Base-by-base conservation (phyloP, 1,140 invertebrate genomes). In the Aphaenogaster floridana region DNA sequence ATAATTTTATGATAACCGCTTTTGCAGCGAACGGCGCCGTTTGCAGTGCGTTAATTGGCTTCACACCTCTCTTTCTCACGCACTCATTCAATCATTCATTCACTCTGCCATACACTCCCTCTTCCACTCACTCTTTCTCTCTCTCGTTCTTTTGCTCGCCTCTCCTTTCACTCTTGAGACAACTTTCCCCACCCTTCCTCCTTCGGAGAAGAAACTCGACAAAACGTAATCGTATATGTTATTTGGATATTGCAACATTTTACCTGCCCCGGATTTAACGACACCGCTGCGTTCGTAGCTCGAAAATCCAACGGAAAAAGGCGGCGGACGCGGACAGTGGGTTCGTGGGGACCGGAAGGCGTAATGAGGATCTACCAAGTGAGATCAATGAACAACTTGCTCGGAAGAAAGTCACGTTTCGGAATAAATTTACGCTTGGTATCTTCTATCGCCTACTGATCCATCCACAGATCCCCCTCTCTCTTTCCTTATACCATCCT, bases 171-270 rank as follows among this genome's bases (percentile, higher is more conserved):
- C 86, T 91, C 88, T 87, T 78, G 28, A 78, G 59, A 83, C 77
- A 77, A 86, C 84, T 91, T 90, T 90, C 87, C 72, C 61, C 78
- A 85, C 28, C 64, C 39, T 81, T 63, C 34, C 63, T 57, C 15
- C 36, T 63, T 28, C 83, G 28, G n/a, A 86, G 86, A 79, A 79
- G 79, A 66, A 77, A 71, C 59, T 63, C 50, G 76, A 86, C 72
- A 74, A 83, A 90, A 89, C 78, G 89, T 88, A 84, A 90, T 80
- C 64, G 63, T 88, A 80, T 59, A 57, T 45, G 28, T 86, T 64
- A 90, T 94, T 94, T 91, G 91, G 90, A 94, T 95, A 95, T 94
- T 94, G 94, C 94, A 94, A 94, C 91, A 84, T 93, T 91, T 94
- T 91, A 93, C 90, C 91, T 93, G 91, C 90, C 91, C 89, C 90